phyloP scores from a whole-genome alignment of 2,888 invertebrate genomes.

The Trichopoda pennipes region DNA sequence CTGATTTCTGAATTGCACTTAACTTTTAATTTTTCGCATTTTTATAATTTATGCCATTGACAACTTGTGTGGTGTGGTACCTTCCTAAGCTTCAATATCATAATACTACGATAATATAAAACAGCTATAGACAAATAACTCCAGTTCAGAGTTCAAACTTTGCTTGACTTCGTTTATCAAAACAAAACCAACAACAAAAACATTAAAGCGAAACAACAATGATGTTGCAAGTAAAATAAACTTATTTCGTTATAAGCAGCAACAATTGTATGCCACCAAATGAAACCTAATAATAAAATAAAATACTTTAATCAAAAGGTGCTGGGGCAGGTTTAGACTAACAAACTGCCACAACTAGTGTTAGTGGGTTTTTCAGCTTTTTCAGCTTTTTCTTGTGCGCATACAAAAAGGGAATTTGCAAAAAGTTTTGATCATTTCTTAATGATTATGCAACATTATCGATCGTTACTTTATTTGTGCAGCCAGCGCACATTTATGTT shows the following conservation, averaged over 20 bases:
- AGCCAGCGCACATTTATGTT: slow-evolving; percentile 23
- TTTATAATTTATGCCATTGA: slow-evolving; percentile 23
- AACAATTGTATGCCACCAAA: slow-evolving; percentile 31
- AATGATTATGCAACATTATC: slow-evolving; percentile 66
- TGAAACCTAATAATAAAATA: slow-evolving; percentile 39
- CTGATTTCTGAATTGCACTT: neutral
- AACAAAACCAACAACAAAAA: neutral
- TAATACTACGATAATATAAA: slow-evolving; percentile 9
- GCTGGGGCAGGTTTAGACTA: slow-evolving; percentile 12
- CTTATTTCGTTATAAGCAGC: slow-evolving; percentile 37
- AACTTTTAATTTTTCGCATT: neutral
- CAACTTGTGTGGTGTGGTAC: slow-evolving; percentile 64
- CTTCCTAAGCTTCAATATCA: slow-evolving; percentile 15
- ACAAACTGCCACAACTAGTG: slow-evolving; percentile 49
- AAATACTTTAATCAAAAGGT: slow-evolving; percentile 33
- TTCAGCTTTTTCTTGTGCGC: neutral
- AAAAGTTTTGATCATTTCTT: slow-evolving; percentile 62
- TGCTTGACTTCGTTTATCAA: slow-evolving; percentile 62
- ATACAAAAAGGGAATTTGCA: slow-evolving; percentile 52
- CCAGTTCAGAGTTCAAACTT: slow-evolving; percentile 65
- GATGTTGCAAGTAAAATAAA: slow-evolving; percentile 50
- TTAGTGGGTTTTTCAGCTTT: neutral
- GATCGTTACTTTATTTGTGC: slow-evolving; percentile 42
- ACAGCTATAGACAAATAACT: slow-evolving; percentile 35
- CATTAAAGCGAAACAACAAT: neutral